phyloP scores from a whole-genome alignment of 2,113 vertebrate genomes.

The Emydura subglobosa region DNA sequence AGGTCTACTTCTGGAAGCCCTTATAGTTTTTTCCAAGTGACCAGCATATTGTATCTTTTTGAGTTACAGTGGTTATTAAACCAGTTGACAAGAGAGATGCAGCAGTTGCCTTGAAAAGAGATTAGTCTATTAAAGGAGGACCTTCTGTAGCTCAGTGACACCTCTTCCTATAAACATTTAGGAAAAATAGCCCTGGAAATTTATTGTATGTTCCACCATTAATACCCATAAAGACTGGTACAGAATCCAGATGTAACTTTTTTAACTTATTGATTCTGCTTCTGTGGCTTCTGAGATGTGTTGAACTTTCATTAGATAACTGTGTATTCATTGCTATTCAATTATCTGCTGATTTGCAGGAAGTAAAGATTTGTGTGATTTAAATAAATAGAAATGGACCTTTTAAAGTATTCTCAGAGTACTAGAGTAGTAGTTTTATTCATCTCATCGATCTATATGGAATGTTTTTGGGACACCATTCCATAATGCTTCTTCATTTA shows the following conservation, averaged over 20 bases:
- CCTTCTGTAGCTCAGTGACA: conserved; percentile 55
- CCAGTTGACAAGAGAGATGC: conserved; percentile 54
- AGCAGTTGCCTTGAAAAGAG: conserved; percentile 66
- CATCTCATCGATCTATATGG: not conserved
- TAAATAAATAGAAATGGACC: not conserved
- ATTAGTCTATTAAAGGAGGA: conserved; percentile 61
- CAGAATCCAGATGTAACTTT: not conserved
- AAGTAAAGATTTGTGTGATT: not conserved
- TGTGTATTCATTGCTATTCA: no score
- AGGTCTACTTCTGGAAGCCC: conserved; percentile 18
- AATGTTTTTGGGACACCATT: not conserved
- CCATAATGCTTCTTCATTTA: conserved; percentile 1
- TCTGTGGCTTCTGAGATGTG: conserved; percentile 30
- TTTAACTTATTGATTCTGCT: conserved; percentile 40
- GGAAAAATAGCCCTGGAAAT: conserved; percentile 45
- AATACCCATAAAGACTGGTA: not conserved
- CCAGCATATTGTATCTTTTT: conserved; percentile 45
- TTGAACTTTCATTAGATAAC: conserved; percentile 7
- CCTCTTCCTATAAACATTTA: conserved; percentile 53
- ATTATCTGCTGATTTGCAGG: not conserved
- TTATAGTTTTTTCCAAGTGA: not conserved
- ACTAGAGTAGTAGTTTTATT: not conserved
- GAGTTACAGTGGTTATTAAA: conserved; percentile 71
- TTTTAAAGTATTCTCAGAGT: not conserved
- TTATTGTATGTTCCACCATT: conserved; percentile 37